Conservation (phyloP, 2,797 vertebrate genomes). For the Anas georgica region DNA sequence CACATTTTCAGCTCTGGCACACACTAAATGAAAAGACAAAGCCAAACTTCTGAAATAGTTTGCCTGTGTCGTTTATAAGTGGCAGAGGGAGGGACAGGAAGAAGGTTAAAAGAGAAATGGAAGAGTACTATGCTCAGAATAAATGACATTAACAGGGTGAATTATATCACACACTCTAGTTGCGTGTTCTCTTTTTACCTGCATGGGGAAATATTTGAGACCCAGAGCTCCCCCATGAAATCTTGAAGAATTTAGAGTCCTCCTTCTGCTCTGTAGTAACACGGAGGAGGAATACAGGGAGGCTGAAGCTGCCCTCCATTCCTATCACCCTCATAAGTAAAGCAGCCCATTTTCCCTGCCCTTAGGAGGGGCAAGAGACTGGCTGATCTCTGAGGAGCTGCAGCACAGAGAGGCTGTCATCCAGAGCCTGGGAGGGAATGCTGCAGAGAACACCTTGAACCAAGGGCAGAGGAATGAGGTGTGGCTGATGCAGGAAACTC, state of each 20-base stretch:
- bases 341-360: neutral
- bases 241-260: neutral
- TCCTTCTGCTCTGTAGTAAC: neutral
- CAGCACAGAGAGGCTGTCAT: neutral
- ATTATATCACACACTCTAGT: neutral
- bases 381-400: neutral
- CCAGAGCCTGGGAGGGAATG: neutral
- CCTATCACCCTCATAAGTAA: neutral
- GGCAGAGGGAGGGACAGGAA: neutral
- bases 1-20: neutral
- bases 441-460: neutral
- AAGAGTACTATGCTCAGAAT: neutral
- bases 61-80: neutral
- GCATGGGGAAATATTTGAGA: neutral
- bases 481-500: neutral
- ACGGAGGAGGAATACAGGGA: neutral
- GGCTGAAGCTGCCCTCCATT: neutral
- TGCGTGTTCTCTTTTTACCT: neutral
- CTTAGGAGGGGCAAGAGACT: neutral
- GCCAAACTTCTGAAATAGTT: neutral
- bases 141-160: neutral
- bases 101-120: neutral
- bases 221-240: neutral
- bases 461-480: neutral
- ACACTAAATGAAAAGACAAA: neutral